Evolutionary conservation across 2,888 invertebrate species (phyloP), one percentile per base, ranked within the genome.

Genomic region (Cephus nigrinus): DNA sequence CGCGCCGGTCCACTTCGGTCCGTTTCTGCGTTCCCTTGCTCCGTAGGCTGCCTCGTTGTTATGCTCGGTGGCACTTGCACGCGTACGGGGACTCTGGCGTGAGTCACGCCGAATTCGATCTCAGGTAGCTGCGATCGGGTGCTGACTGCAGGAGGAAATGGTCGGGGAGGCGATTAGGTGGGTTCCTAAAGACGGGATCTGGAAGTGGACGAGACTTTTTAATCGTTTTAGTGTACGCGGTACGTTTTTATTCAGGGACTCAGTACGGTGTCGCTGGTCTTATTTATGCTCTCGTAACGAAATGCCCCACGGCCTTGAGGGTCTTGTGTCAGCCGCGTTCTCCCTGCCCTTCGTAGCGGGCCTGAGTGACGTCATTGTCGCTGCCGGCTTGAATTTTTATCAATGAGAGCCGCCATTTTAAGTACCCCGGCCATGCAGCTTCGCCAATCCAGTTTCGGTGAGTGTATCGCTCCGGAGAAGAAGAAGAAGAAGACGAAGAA

Each of bases 401-500:
- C 71, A 71, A 71, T 71, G 71, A 33, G 71, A 23, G 71, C 31
- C 55, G 55, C 55, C 55, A 55, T 55, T 55, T 23, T 55, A 55
- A 23, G 9, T 55, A 55, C 9, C 23, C 2, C 55, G 15, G 55
- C 55, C 55, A 2, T 55, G 23, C 23, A 15, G 55, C 55, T 55
- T 55, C 55, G 55, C 55, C 23, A 55, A 55, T 55, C 55, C 55
- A 55, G 55, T 55, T 55, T 55, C 55, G 55, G 55, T 23, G 23
- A 55, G 55, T 55, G 55, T 55, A 55, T 55, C 55, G 55, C 55
- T 55, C 23, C 1, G 55, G 23, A 55, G 55, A 40, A 40, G 40
- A 71, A 79, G 78, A 72, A 23, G 55, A 69, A 12, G 75, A 74
- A 69, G n/a, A 69, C 78, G 78, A 72, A n/a, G 68, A 69, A 55